Conservation (phyloP, 37 sponge, comb jelly and placozoan species). For the Haliclona indistincta region DNA sequence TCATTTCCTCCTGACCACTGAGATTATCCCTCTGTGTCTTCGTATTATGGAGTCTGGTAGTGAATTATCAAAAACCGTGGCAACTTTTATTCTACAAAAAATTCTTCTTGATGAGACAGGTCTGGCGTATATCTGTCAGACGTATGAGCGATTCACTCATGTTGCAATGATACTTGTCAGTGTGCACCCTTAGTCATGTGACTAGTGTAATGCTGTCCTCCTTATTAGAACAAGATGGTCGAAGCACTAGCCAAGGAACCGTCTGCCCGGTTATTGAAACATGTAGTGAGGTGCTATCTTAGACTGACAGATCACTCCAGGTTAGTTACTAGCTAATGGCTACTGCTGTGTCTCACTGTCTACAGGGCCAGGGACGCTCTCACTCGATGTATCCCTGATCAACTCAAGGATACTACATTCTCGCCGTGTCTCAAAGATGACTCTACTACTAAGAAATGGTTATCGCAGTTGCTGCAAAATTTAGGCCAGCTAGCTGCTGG, state of each 20-base stretch:
- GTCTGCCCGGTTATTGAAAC: conserved; percentile 87
- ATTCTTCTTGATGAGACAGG: conserved; percentile 96
- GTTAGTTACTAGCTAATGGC: conserved; percentile 25
- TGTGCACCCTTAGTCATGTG: background rate
- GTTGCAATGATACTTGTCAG: conserved; percentile 90
- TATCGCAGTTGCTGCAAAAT: conserved; percentile 81
- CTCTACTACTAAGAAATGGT: conserved; percentile 91
- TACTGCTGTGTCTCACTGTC: background rate
- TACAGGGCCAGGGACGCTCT: conserved; percentile 92
- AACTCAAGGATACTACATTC: conserved; percentile 93
- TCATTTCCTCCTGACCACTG: conserved; percentile 93
- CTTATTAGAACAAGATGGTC: conserved; percentile 87
- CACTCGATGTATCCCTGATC: conserved; percentile 84
- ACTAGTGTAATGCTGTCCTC: background rate
- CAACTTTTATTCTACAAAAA: conserved; percentile 98
- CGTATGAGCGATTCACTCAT: conserved; percentile 95
- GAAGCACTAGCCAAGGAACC: conserved; percentile 85
- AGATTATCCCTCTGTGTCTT: conserved; percentile 96
- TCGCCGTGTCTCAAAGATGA: conserved; percentile 83
- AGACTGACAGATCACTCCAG: conserved; percentile 91
- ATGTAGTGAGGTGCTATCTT: conserved; percentile 95
- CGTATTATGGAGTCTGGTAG: conserved; percentile 97
- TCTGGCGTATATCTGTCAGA: conserved; percentile 96
- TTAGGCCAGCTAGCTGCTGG: no score
- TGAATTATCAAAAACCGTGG: conserved; percentile 96